Base-by-base conservation (phyloP, 2,113 vertebrate genomes). In the Pontoporia blainvillei region DNA sequence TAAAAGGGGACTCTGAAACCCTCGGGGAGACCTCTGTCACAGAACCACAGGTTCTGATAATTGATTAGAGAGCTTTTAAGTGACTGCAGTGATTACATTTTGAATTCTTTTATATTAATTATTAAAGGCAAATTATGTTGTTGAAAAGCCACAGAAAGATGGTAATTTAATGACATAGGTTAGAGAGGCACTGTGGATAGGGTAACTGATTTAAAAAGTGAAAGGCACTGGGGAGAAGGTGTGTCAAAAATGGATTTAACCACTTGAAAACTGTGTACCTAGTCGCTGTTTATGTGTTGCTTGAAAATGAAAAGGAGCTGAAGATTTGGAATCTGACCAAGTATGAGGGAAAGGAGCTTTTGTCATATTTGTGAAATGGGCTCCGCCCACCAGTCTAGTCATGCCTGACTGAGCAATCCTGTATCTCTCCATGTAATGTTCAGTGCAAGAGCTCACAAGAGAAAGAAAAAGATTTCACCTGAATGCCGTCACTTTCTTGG, bases 61-160 rank as follows among this genome's bases (percentile, higher is more conserved):
- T 90, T 97, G 95, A 97, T 94, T 86, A 97, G 93, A 97, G 94
- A 94, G 76, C 84, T 90, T 96, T 92, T 69, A 87, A 95, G 92
- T 92, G 96, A 97, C 84, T 59, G 41, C 90, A 21, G 90, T 94
- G 98, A 98, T 97, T 97, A 94, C 96, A 98, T 98, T 97, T 97
- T 92, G 76, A 97, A 95, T 98, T 97, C 95, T 92, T 95, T 96
- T 88, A 90, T 96, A 98, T 97, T 97, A 97, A 98, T 97, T 97
- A 98, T 97, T 98, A 97, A 97, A 92, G 85, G 94, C 34, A 97
- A 97, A 97, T 97, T 96, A 95, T 84, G 90, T 95, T 96, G 94
- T 88, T 95, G 90, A 96, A 97, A 96, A 71, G 90, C 76, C 94
- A 82, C 9, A 62, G 86, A 86, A 97, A 97, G 95, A 92, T 61